Evolutionary conservation across 2,888 invertebrate species (phyloP), one percentile per base, ranked within the genome.

Genomic region (Torymus tubicola): DNA sequence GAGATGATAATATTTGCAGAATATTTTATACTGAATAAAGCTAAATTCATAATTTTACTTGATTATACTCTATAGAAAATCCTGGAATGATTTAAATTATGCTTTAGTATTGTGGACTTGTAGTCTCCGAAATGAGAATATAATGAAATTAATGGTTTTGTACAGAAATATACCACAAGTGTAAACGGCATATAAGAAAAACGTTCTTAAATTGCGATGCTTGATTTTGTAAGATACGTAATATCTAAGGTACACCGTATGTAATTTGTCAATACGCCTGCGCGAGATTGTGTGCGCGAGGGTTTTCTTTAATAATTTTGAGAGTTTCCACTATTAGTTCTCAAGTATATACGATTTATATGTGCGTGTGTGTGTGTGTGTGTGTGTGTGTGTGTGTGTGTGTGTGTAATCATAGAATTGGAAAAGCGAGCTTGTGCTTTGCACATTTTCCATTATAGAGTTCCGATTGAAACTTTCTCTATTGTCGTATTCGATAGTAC

Each of bases 221-320:
- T 78, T 71, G 53, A 79, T 50, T 80, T 80, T 80, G 80, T 80
- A 80, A 76, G 80, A 80, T 80, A 80, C 67, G n/a, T 80, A 75
- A 58, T 72, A 57, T 63, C 42, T 76, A 80, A 76, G 76, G 50
- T 76, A 24, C 18, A 73, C 21, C 72, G 58, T 77, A 60, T 81
- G 77, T 81, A 74, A 69, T 65, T 68, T 75, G 63, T 57, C 52
- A 60, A 63, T 69, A 71, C 57, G 31, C 60, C 63, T 77, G 58
- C 60, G 68, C 53, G 68, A 77, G 18, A 69, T 21, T 77, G 21
- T 71, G 55, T 31, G 57, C 60, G 12, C 21, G 50, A 61, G 70
- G 42, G 61, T 52, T 65, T 61, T 65, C 21, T 65, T 14, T 50
- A 18, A 63, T 21, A 42, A 71, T 80, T 65, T 72, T 76, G 60